These are phyloP conservation scores for Xiphorhynchus erythropygius DNA, from an alignment of 2,797 vertebrate species.

Conservation along the genomic window DNA sequence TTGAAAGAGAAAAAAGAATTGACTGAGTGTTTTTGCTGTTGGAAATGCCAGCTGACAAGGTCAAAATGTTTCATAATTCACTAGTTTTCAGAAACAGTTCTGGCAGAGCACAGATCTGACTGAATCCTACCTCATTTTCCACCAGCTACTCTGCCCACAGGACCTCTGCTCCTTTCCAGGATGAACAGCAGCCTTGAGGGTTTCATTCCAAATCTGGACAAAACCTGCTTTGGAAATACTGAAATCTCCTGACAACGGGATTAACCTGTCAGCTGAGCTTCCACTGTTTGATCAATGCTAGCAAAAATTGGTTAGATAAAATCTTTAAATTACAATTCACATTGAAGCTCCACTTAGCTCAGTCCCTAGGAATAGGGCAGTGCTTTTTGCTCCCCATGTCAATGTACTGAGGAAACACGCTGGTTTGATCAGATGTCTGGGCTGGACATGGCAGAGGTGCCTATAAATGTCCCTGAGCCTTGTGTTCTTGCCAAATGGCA, in stretches of 20 bases:
- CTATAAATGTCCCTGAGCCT: not conserved
- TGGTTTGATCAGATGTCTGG: not conserved
- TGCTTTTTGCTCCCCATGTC: fast-evolving
- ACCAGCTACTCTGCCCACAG: not conserved
- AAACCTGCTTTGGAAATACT: constrained; percentile 3
- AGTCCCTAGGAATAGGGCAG: not conserved
- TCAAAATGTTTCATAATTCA: not conserved
- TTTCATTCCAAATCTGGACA: not conserved
- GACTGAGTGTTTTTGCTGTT: not conserved
- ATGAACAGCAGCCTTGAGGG: not conserved
- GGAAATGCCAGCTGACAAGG: not conserved
- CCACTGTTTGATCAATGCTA: not conserved
- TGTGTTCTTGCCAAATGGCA: not conserved
- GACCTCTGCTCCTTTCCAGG: not conserved
- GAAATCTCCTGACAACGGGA: constrained; percentile 5
- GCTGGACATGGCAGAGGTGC: not conserved
- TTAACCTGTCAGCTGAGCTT: constrained; percentile 26
- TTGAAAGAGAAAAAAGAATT: not conserved
- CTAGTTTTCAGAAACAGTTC: not conserved
- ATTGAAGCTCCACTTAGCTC: not conserved
- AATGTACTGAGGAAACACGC: fast-evolving
- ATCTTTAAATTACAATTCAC: not conserved
- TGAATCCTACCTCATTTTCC: not conserved
- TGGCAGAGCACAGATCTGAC: not conserved
- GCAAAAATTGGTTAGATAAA: not conserved